Conservation (phyloP, 2,888 invertebrate genomes). For the Spatulosminthurus flaviceps region DNA sequence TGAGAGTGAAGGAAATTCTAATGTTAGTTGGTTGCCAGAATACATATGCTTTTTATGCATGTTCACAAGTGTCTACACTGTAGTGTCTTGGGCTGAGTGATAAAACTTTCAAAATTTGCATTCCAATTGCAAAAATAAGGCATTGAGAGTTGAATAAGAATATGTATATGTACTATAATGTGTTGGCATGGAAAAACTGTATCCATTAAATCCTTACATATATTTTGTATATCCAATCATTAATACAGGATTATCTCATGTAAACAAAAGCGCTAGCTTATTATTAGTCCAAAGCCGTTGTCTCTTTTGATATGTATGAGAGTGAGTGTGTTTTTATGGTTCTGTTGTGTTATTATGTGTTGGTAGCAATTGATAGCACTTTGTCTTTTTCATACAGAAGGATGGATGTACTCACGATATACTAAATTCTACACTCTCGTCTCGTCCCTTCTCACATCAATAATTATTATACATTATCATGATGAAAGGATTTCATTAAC, state of each 20-base stretch:
- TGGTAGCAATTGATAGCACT: not conserved
- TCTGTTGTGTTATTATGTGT: too few relatives aligned
- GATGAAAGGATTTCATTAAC: slow-evolving; percentile 20
- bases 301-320: too few relatives aligned
- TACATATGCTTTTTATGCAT: too few relatives aligned
- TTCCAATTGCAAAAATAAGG: not conserved
- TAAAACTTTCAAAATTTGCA: slow-evolving; percentile 9
- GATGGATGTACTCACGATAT: not conserved
- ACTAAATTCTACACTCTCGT: not conserved
- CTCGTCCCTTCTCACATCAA: not conserved
- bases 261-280: not conserved
- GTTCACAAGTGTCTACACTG: too few relatives aligned
- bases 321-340: too few relatives aligned
- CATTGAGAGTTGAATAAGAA: not conserved
- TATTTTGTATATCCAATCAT: not conserved
- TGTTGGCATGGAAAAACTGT: slow-evolving; percentile 15
- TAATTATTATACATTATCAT: not conserved
- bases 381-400: not conserved
- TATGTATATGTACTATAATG: not conserved
- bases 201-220: not conserved
- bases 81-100: not conserved
- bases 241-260: slow-evolving; percentile 18
- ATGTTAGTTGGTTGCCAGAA: too few relatives aligned
- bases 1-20: too few relatives aligned
- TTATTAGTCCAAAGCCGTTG: not conserved